Conservation (phyloP, 2,113 vertebrate species). For the Silurus meridionalis region DNA sequence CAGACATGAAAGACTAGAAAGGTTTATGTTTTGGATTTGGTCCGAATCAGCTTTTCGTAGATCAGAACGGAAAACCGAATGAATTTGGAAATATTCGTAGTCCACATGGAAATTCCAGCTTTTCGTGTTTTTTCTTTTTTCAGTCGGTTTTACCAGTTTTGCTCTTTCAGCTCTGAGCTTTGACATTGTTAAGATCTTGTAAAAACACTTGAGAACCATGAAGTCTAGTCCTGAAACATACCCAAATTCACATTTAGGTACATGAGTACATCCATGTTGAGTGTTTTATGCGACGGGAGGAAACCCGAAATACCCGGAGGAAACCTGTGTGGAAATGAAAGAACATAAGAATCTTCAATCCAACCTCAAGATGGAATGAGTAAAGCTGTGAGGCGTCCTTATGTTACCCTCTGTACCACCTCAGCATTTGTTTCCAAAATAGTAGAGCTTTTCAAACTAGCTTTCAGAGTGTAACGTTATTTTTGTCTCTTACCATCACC, state of each 20-base stretch:
- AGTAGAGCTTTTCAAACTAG: neutral
- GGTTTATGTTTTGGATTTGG: neutral
- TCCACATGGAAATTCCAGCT: neutral
- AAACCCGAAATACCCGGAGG: neutral
- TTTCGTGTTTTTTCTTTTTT: neutral
- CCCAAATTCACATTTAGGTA: neutral
- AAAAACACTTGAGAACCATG: neutral
- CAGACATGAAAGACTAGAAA: neutral
- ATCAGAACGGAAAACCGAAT: neutral
- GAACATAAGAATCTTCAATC: neutral
- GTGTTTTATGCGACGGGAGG: neutral
- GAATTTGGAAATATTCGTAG: neutral
- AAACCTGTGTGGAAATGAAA: neutral
- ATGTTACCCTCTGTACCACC: neutral
- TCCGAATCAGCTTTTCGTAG: neutral
- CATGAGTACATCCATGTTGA: neutral
- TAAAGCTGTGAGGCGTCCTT: neutral
- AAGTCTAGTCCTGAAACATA: neutral
- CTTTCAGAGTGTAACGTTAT: neutral
- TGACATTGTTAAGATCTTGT: too few species aligned
- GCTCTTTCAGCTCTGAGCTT: neutral
- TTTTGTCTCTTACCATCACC: neutral
- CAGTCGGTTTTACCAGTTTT: too few species aligned
- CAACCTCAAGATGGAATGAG: neutral
- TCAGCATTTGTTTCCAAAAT: neutral